These are phyloP conservation scores for Hymenochirus boettgeri DNA, from an alignment of 2,113 vertebrate genomes.

Conservation along the genomic window DNA sequence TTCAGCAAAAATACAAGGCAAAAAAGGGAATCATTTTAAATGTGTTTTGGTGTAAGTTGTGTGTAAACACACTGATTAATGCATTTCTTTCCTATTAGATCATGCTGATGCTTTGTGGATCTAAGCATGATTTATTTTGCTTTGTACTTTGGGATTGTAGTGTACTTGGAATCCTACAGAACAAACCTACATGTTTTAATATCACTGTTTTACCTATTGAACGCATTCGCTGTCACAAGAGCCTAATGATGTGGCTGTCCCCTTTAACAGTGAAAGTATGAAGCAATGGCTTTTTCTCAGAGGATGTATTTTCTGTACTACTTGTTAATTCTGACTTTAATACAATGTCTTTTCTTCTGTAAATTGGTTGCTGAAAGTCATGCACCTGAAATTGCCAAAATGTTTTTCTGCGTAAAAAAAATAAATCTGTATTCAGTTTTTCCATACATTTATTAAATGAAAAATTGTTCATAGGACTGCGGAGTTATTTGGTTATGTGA, in stretches of 20 bases:
- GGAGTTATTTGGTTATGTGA: no score
- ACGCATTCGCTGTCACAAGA: not conserved
- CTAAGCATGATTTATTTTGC: slow-evolving; percentile 9
- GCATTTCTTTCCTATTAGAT: not conserved
- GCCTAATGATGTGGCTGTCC: not conserved
- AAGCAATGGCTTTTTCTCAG: slow-evolving; percentile 5
- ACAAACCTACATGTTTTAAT: slow-evolving; percentile 41
- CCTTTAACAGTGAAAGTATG: not conserved
- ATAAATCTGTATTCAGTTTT: slow-evolving; percentile 57
- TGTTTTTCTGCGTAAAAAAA: slow-evolving; percentile 5
- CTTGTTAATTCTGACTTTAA: slow-evolving; percentile 17
- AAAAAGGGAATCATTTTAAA: not conserved
- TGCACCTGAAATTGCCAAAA: slow-evolving; percentile 31
- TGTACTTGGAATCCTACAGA: not conserved
- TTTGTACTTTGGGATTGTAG: not conserved
- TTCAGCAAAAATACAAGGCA: not conserved
- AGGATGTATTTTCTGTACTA: slow-evolving; percentile 10
- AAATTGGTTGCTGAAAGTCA: slow-evolving; percentile 23
- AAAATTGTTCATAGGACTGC: no score
- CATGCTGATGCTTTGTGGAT: slow-evolving; percentile 13
- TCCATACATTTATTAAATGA: slow-evolving; percentile 57
- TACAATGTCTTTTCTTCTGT: slow-evolving; percentile 18
- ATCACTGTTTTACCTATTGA: slow-evolving; percentile 54
- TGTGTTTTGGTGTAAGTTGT: not conserved
- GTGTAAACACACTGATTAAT: not conserved